These are phyloP conservation scores for Percina caprodes DNA, from an alignment of 2,113 vertebrate species.

Conservation along the genomic window DNA sequence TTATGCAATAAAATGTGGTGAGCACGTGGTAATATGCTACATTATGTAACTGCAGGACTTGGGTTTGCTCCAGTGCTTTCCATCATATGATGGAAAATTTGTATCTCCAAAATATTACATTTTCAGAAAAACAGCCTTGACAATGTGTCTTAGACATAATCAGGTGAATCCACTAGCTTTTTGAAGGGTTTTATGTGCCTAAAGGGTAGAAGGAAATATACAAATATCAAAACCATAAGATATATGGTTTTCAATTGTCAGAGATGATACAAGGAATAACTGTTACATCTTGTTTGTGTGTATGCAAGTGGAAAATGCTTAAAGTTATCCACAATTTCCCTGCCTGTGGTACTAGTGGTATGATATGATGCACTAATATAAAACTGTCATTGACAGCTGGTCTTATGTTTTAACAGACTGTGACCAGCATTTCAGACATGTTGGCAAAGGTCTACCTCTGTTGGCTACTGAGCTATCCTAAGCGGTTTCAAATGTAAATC, in stretches of 20 bases:
- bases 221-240: not conserved
- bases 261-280: not conserved
- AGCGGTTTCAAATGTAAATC: not conserved
- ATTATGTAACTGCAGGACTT: not conserved
- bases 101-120: not conserved
- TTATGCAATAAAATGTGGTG: constrained; percentile 10
- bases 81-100: not conserved
- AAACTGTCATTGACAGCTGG: not conserved
- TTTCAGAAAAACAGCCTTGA: constrained; percentile 3
- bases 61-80: not conserved
- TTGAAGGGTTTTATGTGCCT: not conserved
- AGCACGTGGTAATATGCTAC: constrained; percentile 26
- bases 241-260: not conserved
- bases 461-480: not conserved
- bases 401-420: not conserved
- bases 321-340: not conserved
- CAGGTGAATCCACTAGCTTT: not conserved
- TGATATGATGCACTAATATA: not conserved
- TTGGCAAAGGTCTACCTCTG: not conserved
- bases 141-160: not conserved
- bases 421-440: constrained; percentile 4
- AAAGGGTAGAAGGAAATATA: not conserved
- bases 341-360: not conserved
- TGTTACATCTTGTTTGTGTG: not conserved
- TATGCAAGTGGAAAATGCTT: not conserved